phyloP scores from a whole-genome alignment of 2,113 vertebrate species.

The Bagarius yarrelli region DNA sequence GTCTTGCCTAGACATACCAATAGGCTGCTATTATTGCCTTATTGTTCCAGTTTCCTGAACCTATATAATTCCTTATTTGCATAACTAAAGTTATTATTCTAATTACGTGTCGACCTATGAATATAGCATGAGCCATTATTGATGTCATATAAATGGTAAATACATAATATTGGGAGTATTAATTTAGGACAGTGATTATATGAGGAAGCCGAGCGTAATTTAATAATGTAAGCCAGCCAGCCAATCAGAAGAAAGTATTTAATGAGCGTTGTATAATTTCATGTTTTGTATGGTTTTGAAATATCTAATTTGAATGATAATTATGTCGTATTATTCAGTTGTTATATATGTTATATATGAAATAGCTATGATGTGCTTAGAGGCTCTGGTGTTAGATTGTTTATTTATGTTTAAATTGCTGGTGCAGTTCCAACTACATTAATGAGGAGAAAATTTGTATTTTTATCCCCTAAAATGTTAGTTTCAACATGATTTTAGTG shows the following conservation, averaged over 20 bases:
- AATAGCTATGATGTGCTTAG: background rate
- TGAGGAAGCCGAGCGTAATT: background rate
- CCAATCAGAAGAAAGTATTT: background rate
- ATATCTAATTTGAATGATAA: background rate
- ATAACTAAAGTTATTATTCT: constrained; percentile 21
- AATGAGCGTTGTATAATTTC: background rate
- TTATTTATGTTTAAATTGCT: background rate
- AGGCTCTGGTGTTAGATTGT: background rate
- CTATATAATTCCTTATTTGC: constrained; percentile 20
- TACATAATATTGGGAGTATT: background rate
- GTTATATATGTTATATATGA: background rate
- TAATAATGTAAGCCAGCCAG: background rate
- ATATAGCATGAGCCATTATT: background rate
- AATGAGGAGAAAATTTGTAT: too few relatives aligned
- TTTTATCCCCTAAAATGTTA: too few relatives aligned
- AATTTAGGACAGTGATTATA: constrained; percentile 4
- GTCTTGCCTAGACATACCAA: background rate
- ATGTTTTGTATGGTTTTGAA: background rate
- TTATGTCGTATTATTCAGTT: background rate
- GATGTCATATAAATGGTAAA: constrained; percentile 13
- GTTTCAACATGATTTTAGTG: background rate
- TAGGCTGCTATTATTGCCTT: background rate
- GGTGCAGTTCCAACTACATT: background rate
- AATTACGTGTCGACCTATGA: background rate
- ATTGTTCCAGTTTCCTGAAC: background rate